These are phyloP conservation scores for Drosophila albomicans DNA, from an alignment of 1,140 invertebrate species.

Conservation along the genomic window DNA sequence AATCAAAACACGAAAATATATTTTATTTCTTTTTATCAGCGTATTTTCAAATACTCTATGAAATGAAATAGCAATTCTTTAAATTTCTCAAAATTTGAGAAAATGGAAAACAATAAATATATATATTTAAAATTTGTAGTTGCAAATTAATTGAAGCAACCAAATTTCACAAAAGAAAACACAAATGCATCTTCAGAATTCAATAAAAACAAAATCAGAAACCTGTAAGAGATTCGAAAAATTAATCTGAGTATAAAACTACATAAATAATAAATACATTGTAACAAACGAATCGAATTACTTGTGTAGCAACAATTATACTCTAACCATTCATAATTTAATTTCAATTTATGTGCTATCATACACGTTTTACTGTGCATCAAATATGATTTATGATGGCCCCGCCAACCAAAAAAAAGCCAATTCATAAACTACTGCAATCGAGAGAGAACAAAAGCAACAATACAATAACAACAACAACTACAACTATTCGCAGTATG, in stretches of 20 bases:
- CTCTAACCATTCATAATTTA: conserved; percentile 15
- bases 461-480: conserved; percentile 16
- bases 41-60: not conserved
- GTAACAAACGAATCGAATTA: not conserved
- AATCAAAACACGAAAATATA: conserved; percentile 54
- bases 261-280: not conserved
- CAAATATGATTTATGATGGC: conserved; percentile 59
- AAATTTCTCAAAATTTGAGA: not conserved
- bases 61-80: not conserved
- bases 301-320: not conserved
- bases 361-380: conserved; percentile 26
- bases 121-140: not conserved
- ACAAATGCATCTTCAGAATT: no score
- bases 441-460: conserved; percentile 18
- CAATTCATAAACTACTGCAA: conserved; percentile 16
- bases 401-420: conserved; percentile 18
- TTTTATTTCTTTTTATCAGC: conserved; percentile 6
- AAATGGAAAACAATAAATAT: not conserved
- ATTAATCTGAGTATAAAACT: no score
- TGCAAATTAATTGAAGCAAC: not conserved
- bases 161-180: no score
- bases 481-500: not conserved
- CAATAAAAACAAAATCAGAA: no score
- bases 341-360: conserved; percentile 27
- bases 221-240: no score